phyloP scores from a whole-genome alignment of 2,888 invertebrate species.

The Microctonus brassicae region DNA sequence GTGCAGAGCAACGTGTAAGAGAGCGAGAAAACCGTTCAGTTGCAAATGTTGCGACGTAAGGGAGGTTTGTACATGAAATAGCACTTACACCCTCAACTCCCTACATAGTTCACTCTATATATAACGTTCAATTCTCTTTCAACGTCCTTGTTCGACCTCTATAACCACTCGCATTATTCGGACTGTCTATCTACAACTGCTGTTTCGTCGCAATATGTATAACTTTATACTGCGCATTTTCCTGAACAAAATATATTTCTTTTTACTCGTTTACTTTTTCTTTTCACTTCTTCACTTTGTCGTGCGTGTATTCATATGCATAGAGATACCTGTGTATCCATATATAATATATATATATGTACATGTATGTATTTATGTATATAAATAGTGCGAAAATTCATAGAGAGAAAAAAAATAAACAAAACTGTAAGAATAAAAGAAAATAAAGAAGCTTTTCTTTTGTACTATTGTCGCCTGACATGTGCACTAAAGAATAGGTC shows the following conservation, averaged over 20 bases:
- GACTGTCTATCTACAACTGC: background rate
- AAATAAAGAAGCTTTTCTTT: background rate
- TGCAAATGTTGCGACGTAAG: conserved; percentile 4
- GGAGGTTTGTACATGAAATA: conserved; percentile 64
- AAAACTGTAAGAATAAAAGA: too few relatives aligned
- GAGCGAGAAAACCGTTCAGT: background rate
- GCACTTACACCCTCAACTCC: conserved; percentile 62
- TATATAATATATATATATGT: too few relatives aligned
- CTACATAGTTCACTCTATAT: conserved; percentile 33
- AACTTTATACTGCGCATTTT: background rate
- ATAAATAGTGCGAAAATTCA: background rate
- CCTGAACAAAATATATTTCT: background rate
- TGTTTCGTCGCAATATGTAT: background rate
- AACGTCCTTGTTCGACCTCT: conserved; percentile 2
- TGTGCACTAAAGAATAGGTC: background rate
- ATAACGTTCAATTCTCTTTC: conserved; percentile 8
- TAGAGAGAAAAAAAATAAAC: background rate
- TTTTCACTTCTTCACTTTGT: too few relatives aligned
- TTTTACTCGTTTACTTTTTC: too few relatives aligned
- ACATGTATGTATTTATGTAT: background rate
- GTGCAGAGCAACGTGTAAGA: background rate
- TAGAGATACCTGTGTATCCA: too few relatives aligned
- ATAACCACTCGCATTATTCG: conserved; percentile 1
- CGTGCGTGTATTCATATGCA: too few relatives aligned
- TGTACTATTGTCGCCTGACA: conserved; percentile 26